Conservation (phyloP, 2,113 vertebrate species). For the Strix aluco region DNA sequence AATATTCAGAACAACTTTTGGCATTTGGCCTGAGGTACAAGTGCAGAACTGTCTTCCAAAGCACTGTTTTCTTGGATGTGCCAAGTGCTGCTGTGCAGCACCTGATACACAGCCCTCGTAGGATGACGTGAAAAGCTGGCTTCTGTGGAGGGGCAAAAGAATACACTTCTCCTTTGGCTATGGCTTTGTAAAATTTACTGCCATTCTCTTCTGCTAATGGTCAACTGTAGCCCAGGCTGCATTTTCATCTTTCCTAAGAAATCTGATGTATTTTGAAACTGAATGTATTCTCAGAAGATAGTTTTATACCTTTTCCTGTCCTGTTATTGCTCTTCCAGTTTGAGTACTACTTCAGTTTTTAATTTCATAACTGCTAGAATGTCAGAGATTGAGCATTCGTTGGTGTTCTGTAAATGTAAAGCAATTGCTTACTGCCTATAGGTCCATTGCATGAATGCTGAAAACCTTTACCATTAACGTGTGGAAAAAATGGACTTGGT, state of each 20-base stretch:
- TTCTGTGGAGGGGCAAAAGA: background rate
- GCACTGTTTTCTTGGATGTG: background rate
- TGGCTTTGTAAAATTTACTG: background rate
- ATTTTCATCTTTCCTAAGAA: background rate
- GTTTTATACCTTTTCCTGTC: background rate
- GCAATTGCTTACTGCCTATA: background rate
- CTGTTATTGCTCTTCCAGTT: background rate
- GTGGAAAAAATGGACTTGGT: background rate
- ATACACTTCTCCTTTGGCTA: background rate
- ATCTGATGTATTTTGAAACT: fast-evolving
- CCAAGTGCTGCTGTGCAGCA: fast-evolving
- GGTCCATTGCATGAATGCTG: background rate
- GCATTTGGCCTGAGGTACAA: background rate
- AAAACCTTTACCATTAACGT: background rate
- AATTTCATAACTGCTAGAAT: background rate
- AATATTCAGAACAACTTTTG: background rate
- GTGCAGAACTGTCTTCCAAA: background rate
- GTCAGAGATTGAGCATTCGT: background rate
- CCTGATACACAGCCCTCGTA: background rate
- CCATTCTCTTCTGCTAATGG: background rate
- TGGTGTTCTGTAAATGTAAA: background rate
- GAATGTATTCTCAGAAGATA: background rate
- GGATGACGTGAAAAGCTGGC: background rate
- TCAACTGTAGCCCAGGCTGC: background rate
- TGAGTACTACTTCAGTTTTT: background rate